Evolutionary conservation across 2,113 vertebrate species (phyloP), one percentile per base, ranked within the genome.

Genomic region (Aramus guarauna): DNA sequence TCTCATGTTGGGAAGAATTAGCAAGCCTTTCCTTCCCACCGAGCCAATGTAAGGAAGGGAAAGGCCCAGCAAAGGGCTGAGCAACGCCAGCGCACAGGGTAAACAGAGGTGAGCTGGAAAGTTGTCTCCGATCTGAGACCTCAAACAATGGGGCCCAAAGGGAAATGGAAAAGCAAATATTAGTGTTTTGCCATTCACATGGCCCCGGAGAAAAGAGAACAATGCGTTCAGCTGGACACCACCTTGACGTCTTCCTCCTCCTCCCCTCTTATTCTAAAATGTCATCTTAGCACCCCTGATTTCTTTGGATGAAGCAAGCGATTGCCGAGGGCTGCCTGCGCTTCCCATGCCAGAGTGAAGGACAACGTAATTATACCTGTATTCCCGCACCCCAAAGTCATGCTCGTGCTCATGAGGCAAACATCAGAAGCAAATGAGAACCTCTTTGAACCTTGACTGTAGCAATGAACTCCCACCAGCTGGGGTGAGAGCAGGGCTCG

Each of bases 121-220:
- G 47, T 7, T 78, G 71, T 90, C 79, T 47, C 79, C 0, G 0
- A 59, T 41, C 53, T n/a, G 4, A 89, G 67, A 56, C 56, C 32
- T 64, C 15, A 4, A 94, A 96, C 96, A 96, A 96, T 92, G 88
- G 52, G 60, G 52, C 76, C 76, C 82, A 56, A 75, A 56, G 68
- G 95, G 94, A 97, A 96, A 71, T 71, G 73, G 72, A 88, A 96
- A 93, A 95, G 90, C 90, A 97, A 95, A 96, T 95, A 96, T 96
- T 95, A 74, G 71, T 96, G 91, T 94, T 95, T 53, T 80, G 82
- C 87, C 39, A 9, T 45, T 81, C 3, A 9, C 78, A 19, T 8
- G 75, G 92, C 56, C 82, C 88, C 8, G 0, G 88, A 95, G 88
- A 76, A 71, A 74, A 71, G 47, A 84, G 90, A 96, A 96, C 94